phyloP scores from a whole-genome alignment of 2,797 vertebrate species.

The Platalea minor region DNA sequence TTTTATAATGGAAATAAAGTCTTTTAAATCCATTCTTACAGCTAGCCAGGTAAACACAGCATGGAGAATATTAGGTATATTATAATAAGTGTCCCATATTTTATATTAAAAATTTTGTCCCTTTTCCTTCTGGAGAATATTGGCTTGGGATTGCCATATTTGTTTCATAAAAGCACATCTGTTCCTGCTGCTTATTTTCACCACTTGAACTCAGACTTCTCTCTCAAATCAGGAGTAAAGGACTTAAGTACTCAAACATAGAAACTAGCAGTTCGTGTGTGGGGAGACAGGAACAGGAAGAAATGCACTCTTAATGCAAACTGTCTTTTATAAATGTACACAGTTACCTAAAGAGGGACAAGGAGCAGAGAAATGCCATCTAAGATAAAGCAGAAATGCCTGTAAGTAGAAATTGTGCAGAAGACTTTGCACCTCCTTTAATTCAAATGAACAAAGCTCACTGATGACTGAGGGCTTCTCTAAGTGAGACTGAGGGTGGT shows the following conservation, averaged over 20 bases:
- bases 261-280: not conserved
- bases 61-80: not conserved
- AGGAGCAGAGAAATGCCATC: not conserved
- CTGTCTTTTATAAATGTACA: not conserved
- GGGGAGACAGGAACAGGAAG: not conserved
- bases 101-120: not conserved
- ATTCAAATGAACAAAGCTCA: not conserved
- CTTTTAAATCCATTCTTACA: not conserved
- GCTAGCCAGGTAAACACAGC: not conserved
- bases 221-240: not conserved
- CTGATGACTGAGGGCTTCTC: not conserved
- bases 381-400: not conserved
- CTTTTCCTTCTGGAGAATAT: not conserved
- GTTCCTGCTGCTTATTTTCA: not conserved
- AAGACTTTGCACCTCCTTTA: not conserved
- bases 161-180: not conserved
- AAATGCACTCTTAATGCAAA: not conserved
- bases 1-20: not conserved
- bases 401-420: not conserved
- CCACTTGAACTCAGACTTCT: not conserved
- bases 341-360: not conserved
- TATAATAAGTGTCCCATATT: not conserved
- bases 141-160: not conserved
- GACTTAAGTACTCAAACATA: not conserved
- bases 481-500: not conserved